Evolutionary conservation across 2,888 invertebrate genomes (phyloP).

Genomic region (Sisyra nigra): DNA sequence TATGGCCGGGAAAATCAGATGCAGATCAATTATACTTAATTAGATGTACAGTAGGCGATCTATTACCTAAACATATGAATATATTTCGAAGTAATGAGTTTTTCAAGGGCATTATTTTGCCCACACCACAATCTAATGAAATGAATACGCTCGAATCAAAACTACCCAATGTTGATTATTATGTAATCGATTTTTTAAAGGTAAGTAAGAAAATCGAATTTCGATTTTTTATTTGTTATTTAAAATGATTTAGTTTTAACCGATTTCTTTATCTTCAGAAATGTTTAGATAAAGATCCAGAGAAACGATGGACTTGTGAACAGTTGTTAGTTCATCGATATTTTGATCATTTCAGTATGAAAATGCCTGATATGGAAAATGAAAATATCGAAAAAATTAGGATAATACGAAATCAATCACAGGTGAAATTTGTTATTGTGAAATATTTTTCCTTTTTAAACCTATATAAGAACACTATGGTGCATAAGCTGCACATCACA

Average conservation of each 20-base stretch:
- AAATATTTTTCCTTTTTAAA: constrained; percentile 11
- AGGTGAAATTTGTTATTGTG: constrained; percentile 29
- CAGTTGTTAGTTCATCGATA: constrained; percentile 80
- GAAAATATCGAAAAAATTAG: constrained; percentile 43
- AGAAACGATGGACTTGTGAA: constrained; percentile 80
- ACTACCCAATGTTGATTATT: constrained; percentile 58
- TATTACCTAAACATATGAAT: constrained; percentile 85
- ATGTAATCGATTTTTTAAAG: constrained; percentile 71
- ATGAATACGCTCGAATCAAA: constrained; percentile 73
- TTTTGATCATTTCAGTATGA: constrained; percentile 77
- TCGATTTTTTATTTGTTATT: constrained; percentile 72
- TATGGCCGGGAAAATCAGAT: constrained; percentile 98
- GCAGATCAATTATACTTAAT: constrained; percentile 96
- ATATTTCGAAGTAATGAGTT: constrained; percentile 91
- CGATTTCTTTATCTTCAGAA: constrained; percentile 37
- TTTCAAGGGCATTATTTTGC: constrained; percentile 79
- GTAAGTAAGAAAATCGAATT: constrained; percentile 33
- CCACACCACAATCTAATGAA: constrained; percentile 82
- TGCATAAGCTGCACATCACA: constrained; percentile 6
- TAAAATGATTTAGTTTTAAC: not conserved
- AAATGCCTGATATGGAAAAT: constrained; percentile 54
- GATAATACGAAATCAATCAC: constrained; percentile 40
- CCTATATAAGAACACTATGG: constrained; percentile 9
- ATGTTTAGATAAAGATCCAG: constrained; percentile 91
- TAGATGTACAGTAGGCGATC: constrained; percentile 83